Percentiles rank a stretch among this genome's conserved stretches.
phyloP scores from a whole-genome alignment of 2,797 vertebrate species.

The Poeciliopsis paucimaculata region DNA sequence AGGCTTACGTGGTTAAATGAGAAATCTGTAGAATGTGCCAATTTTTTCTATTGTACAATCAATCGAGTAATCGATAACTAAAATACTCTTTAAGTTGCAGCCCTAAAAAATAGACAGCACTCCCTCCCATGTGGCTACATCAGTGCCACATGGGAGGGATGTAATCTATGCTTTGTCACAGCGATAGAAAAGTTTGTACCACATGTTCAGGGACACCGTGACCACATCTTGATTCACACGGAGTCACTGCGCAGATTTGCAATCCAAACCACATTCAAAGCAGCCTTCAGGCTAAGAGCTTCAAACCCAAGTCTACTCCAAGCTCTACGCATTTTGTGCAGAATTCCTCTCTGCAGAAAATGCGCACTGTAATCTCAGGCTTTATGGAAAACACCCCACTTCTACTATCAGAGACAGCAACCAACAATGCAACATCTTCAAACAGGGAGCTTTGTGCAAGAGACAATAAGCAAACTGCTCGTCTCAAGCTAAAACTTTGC shows the following conservation, averaged over 20 bases:
- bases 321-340: background rate
- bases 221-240: constrained; percentile 28
- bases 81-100: no score
- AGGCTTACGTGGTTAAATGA: no score
- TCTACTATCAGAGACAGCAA: constrained; percentile 8
- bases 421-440: constrained; percentile 21
- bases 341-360: constrained; percentile 22
- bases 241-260: constrained; percentile 68
- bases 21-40: no score
- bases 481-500: constrained; percentile 4
- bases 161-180: constrained; percentile 67
- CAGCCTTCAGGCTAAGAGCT: constrained; percentile 40
- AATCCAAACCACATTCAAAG: constrained; percentile 81
- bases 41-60: no score
- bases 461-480: constrained; percentile 10
- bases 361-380: constrained; percentile 31
- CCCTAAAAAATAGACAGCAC: constrained; percentile 60
- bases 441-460: constrained; percentile 1
- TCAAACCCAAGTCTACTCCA: constrained; percentile 25
- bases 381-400: constrained; percentile 1
- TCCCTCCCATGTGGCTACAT: constrained; percentile 48
- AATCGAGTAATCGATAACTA: no score
- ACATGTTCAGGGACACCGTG: constrained; percentile 25
- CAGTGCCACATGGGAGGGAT: no score
- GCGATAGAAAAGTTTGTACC: constrained; percentile 34